Conservation (phyloP, 30 jellyfish, hydroid and myxozoan species). For the Aurelia aurita complex sp. Pacific region DNA sequence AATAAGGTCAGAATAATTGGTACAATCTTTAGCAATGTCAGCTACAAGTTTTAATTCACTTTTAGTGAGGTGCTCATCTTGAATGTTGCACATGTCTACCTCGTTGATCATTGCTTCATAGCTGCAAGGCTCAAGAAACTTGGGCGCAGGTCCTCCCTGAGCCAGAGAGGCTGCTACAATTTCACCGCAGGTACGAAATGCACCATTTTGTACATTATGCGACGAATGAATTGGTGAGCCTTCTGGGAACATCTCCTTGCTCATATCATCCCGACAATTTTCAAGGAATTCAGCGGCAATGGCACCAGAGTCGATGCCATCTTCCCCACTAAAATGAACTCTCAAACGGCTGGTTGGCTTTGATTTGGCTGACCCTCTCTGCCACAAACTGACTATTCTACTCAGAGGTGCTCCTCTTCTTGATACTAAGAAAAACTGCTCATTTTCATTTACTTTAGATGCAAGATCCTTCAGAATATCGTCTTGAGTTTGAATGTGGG, state of each 20-base stretch:
- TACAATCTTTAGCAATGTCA: constrained; percentile 8
- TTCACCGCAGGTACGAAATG: constrained; percentile 45
- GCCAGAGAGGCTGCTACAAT: constrained; percentile 22
- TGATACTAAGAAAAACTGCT: constrained; percentile 7
- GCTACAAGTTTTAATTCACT: constrained; percentile 2
- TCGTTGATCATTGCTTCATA: not conserved
- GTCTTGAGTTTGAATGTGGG: constrained; percentile 1
- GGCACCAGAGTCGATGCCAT: constrained; percentile 54
- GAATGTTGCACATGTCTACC: constrained; percentile 2
- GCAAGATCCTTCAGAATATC: constrained; percentile 13
- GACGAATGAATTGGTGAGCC: constrained; percentile 44
- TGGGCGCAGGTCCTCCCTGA: constrained; percentile 59
- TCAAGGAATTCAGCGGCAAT: constrained; percentile 3
- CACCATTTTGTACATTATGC: constrained; percentile 44
- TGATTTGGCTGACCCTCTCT: constrained; percentile 7
- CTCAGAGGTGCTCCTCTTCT: constrained; percentile 11
- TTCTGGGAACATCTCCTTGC: constrained; percentile 23
- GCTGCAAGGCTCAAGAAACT: constrained; percentile 3
- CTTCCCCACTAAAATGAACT: constrained; percentile 49
- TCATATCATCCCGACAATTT: no score
- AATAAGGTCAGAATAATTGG: not conserved
- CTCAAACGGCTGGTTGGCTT: constrained; percentile 21
- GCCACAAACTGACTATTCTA: constrained; percentile 3
- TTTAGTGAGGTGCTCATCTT: constrained; percentile 9
- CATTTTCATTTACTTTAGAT: constrained; percentile 7